Percentiles rank a stretch among this genome's conserved stretches.
Evolutionary conservation across 23 tunicate genomes (phyloP).

Genomic region (Phallusia fumigata): DNA sequence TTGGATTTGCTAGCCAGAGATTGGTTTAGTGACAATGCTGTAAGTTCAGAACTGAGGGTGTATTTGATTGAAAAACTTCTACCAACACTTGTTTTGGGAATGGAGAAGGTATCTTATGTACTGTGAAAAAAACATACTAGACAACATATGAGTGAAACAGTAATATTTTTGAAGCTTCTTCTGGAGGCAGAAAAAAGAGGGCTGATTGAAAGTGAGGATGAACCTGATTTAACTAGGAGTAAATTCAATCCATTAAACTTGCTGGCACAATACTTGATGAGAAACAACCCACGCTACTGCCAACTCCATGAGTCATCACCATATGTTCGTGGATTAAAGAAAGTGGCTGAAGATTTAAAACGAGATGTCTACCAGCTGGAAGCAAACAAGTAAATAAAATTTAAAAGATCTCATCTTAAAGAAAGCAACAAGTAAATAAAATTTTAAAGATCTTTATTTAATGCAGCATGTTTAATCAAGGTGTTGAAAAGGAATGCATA

Average conservation of each 20-base stretch:
- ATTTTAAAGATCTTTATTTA: too few relatives aligned
- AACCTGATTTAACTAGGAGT: slow-evolving; percentile 3
- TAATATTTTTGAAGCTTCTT: slow-evolving; percentile 44
- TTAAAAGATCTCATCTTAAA: too few relatives aligned
- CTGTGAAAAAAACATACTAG: background rate
- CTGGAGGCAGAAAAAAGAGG: slow-evolving; percentile 70
- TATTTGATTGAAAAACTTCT: slow-evolving; percentile 71
- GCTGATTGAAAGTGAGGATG: slow-evolving; percentile 37
- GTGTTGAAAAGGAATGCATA: too few relatives aligned
- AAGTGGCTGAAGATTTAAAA: slow-evolving; percentile 76
- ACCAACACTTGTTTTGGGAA: slow-evolving; percentile 74
- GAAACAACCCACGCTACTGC: slow-evolving; percentile 77
- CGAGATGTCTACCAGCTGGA: slow-evolving; percentile 50
- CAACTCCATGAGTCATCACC: slow-evolving; percentile 72
- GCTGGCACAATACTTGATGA: slow-evolving; percentile 82
- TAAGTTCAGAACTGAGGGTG: slow-evolving; percentile 51
- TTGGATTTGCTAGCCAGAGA: slow-evolving; percentile 74
- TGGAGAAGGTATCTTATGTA: slow-evolving; percentile 58
- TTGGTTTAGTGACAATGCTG: slow-evolving; percentile 70
- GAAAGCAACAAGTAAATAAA: too few relatives aligned
- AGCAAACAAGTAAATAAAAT: slow-evolving; percentile 56
- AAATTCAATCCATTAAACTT: slow-evolving; percentile 69
- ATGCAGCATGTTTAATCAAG: too few relatives aligned
- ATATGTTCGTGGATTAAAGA: slow-evolving; percentile 66
- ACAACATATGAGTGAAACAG: background rate